Base-by-base conservation (phyloP, 2,888 invertebrate species). In the Drosophila falleni region DNA sequence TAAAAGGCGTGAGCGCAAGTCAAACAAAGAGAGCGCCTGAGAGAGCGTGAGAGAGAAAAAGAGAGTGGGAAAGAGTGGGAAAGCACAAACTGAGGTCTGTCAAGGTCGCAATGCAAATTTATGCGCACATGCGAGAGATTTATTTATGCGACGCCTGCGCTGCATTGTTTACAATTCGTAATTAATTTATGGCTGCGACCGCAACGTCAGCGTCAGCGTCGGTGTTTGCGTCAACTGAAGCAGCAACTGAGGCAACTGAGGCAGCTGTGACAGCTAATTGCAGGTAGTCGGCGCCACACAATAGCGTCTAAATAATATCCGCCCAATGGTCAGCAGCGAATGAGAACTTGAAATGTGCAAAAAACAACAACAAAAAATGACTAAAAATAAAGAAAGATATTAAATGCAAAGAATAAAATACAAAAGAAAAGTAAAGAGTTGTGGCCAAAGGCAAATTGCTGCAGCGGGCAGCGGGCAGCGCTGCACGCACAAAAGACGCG, bases 251-350 rank as follows among this genome's bases (percentile, higher is more conserved):
- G 50, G 62, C 80, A 53, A 63, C 60, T 61, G 29, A 47, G 50
- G 54, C 60, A 67, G 80, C 80, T 78, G 80, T 68, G 76, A 71
- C 74, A 56, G 89, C 89, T 83, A 83, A 84, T 84, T 88, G 83
- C 83, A 80, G 87, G 84, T 76, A 84, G 74, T 64, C 66, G 87
- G 89, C 83, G 83, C 89, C 89, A 87, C 77, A 90, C 90, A 90
- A 90, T 89, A 79, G 86, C 80, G 90, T 90, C 90, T 91, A 90
- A 90, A 87, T 85, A 88, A 90, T 90, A 89, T 90, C 90, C 90
- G 90, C 84, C 83, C 90, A 89, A 80, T 78, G 89, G 86, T 86
- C 86, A 86, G 85, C 62, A 35, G 13, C 33, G 23, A 33, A 50
- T 35, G 58, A 35, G 35, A 50, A 66, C 46, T 42, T 50, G 35